Evolutionary conservation across 2,888 invertebrate genomes (phyloP), one percentile per base, ranked within the genome.

Genomic region (Dorcus parallelipipedus): DNA sequence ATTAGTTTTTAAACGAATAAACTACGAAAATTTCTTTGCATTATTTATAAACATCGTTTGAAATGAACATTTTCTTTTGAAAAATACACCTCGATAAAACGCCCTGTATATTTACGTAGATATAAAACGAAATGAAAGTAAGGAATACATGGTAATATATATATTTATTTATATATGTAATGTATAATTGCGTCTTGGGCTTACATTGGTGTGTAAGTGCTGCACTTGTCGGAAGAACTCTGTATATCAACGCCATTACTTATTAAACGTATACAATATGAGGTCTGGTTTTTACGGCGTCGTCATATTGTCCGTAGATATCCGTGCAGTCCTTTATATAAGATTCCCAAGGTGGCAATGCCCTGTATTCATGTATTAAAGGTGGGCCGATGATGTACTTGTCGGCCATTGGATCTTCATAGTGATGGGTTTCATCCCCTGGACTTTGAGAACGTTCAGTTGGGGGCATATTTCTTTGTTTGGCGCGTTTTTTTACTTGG

Each of bases 251-350:
- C 33, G 49, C 23, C 57, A 38, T 33, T 60, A 58, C 62, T 54
- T 54, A 78, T 80, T 82, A 83, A 75, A 83, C 83, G 68, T 81
- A 81, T 69, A 81, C 81, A 64, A 81, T 79, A 66, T 81, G 81
- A 56, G 81, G 80, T 68, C 78, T 78, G 59, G 79, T 76, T 43
- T 50, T 51, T 41, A 53, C 49, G 23, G 53, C 45, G 70, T 43
- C 59, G 63, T 76, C 72, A 67, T 80, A 76, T 62, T 81, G 80
- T 68, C 81, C 74, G 65, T 76, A 78, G 62, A 74, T 72, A 67
- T 76, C 74, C 68, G 73, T 64, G 59, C 69, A 68, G 49, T 66
- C 63, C 58, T 54, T 62, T 49, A 66, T 64, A 61, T 73, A 76
- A 23, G 74, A 71, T 58, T 79, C 78, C 78, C 78, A 78, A 33